Percentiles rank a stretch among this genome's conserved stretches.
phyloP scores from a whole-genome alignment of 2,797 vertebrate species.

The Sebastes trivittatus region DNA sequence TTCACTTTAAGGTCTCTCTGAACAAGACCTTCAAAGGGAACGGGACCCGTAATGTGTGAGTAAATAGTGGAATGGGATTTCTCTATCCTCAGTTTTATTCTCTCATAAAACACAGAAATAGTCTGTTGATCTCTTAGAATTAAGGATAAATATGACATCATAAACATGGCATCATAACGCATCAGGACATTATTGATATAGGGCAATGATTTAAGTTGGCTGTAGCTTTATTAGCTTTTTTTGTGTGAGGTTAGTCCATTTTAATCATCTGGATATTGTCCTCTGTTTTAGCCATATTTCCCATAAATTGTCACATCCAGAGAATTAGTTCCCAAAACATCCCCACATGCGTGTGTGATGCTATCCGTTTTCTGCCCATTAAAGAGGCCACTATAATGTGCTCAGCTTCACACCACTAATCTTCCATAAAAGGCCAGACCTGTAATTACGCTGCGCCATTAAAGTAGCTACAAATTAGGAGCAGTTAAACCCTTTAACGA shows the following conservation, averaged over 20 bases:
- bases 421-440: conserved; percentile 71
- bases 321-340: conserved; percentile 36
- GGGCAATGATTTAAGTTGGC: not conserved
- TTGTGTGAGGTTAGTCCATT: not conserved
- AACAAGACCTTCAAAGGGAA: conserved; percentile 90
- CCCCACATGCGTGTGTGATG: conserved; percentile 60
- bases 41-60: conserved; percentile 62
- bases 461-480: conserved; percentile 77
- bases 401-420: conserved; percentile 67
- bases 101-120: not conserved
- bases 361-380: conserved; percentile 64
- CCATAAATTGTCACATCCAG: conserved; percentile 9
- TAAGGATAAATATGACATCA: not conserved
- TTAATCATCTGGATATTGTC: not conserved
- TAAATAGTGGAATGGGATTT: conserved; percentile 62
- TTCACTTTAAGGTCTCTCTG: conserved; percentile 95
- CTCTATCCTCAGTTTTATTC: not conserved
- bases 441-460: conserved; percentile 75
- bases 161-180: not conserved
- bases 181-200: not conserved
- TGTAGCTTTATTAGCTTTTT: not conserved
- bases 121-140: not conserved
- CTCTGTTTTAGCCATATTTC: not conserved
- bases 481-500: conserved; percentile 80
- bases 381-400: conserved; percentile 64